Evolutionary conservation across 2,797 vertebrate genomes (phyloP), one percentile per base, ranked within the genome.

Genomic region (Poeciliopsis paucimaculata): DNA sequence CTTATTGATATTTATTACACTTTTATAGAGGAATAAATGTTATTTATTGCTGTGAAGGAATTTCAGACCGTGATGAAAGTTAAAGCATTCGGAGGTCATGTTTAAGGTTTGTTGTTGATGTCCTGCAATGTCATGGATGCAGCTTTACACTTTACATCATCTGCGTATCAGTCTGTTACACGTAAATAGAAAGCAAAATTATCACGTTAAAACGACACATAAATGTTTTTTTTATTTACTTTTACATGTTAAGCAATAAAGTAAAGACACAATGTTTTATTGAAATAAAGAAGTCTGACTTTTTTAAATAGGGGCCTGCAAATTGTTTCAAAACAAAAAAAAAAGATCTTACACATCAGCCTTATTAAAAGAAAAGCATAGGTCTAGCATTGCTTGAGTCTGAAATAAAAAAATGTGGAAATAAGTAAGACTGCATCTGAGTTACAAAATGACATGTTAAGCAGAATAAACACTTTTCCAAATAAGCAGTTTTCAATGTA

Each of bases 1-100:
- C 94, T 98, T 98, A 98, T 96, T 97, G 94, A 95, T 98, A 98
- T 98, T 98, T 98, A 94, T 96, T 88, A 96, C 94, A 90, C 91
- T 95, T 97, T 96, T 96, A 92, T 94, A 93, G 86, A 83, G 41
- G 13, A 85, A 89, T 87, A 86, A 80, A 90, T 86, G 80, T 92
- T 95, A 97, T 98, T 97, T 97, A 96, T 96, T 96, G 73, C 57
- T 78, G 62, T 83, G 62, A 83, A 66, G 73, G 87, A n/a, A 78
- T 96, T 92, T 95, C 93, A 88, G 90, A 95, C 94, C 93, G 93
- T 96, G 95, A 95, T 95, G 97, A 96, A 96, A 89, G 76, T 78
- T 82, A 4, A 60, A n/a, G 13, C 11, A 43, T 43, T 71, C 0
- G 5, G 18, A 41, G 36, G 18, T 4, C 1, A 68, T 57, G n/a